Percentiles rank a stretch among this genome's conserved stretches.
Conservation (phyloP, 2,113 vertebrate species). For the Chamaetylas fuelleborni region DNA sequence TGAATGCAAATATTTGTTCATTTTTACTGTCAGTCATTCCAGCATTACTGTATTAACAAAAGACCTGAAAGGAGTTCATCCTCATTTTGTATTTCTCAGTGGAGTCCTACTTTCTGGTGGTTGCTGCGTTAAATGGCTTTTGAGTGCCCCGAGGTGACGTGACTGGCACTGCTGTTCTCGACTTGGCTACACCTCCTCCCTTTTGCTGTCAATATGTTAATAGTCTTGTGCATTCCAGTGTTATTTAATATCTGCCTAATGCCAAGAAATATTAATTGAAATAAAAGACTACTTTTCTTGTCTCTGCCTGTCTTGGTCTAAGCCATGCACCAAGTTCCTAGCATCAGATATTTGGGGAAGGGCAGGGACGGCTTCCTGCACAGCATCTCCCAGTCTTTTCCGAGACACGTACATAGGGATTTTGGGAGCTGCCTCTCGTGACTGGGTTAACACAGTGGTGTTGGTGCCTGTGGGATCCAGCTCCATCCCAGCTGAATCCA, state of each 20-base stretch:
- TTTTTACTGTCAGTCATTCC: constrained; percentile 64
- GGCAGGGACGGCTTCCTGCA: background rate
- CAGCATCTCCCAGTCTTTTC: accelerated
- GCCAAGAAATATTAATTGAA: constrained; percentile 66
- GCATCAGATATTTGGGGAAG: background rate
- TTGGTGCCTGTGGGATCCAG: background rate
- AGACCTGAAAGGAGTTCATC: constrained; percentile 52
- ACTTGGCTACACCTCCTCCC: constrained; percentile 37
- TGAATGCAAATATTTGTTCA: constrained; percentile 57
- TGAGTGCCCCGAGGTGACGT: background rate
- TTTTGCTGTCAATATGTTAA: constrained; percentile 47
- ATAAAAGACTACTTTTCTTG: constrained; percentile 65
- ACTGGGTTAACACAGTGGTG: background rate
- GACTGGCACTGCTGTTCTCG: constrained; percentile 28
- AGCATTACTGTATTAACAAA: constrained; percentile 67
- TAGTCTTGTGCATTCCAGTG: constrained; percentile 66
- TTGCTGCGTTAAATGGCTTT: constrained; percentile 12
- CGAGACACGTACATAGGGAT: accelerated
- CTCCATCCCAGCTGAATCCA: background rate
- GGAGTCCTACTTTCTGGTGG: constrained; percentile 30
- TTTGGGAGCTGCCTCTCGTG: background rate
- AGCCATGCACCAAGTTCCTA: background rate
- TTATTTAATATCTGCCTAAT: constrained; percentile 66
- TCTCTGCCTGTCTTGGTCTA: constrained; percentile 9
- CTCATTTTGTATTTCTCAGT: constrained; percentile 43